Evolutionary conservation across 2,888 invertebrate species (phyloP), one percentile per base, ranked within the genome.

Genomic region (Xestia sexstrigata): DNA sequence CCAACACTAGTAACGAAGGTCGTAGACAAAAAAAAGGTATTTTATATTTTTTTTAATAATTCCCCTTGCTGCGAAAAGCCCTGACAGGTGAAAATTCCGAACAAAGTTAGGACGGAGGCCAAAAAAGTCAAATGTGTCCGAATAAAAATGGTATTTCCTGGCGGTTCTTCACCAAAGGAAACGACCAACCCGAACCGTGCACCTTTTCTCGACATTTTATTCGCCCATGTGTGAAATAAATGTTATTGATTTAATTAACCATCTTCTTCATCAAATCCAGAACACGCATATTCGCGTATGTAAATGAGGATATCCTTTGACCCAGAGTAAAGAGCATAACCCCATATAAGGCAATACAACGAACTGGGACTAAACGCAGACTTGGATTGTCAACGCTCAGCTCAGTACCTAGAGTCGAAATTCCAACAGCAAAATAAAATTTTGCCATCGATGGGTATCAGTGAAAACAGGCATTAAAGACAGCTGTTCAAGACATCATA

Each of bases 401-500:
- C 9, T 62, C 4, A 9, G 20, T 5, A 9, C 0, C 7, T 5
- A 62, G 35, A 35, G 62, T 35, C 11, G 15, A 42, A 42, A 42
- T 70, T 58, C 8, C 35, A 62, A 42, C 39, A 70, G 11, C 20
- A 35, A 35, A 35, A 62, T 35, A 35, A 9, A 9, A 35, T 35
- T 35, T 20, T 1, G 20, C 62, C 20, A 35, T 35, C 11, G 20
- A 35, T 35, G 62, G 20, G 62, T 62, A 30, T 4, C 20, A 20
- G 35, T 20, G 62, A 62, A 62, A 62, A 35, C 60, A 20, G 9
- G 20, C 60, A 20, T 65, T 45, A 35, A 39, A 62, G 2, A 70
- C 77, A 74, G 65, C 69, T 75, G 74, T 68, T 77, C 9, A 70
- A 72, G 62, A 70, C 42, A 74, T 84, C 58, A 84, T 73, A 84